Evolutionary conservation across 2,888 invertebrate genomes (phyloP).

Genomic region (Xanthorhoe spadicearia): DNA sequence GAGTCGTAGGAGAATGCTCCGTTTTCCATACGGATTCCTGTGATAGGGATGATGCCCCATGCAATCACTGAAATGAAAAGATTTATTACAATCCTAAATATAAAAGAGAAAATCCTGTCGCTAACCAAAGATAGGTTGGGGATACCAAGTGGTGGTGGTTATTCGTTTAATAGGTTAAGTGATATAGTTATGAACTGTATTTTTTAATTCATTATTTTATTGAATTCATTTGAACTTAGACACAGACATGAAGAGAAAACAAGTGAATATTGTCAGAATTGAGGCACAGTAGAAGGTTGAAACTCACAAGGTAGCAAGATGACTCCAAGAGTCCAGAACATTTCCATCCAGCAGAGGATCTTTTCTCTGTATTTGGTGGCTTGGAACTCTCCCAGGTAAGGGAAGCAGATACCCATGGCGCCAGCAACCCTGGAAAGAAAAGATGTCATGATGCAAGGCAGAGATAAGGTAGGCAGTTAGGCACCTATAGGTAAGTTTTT

Average conservation of each 20-base stretch:
- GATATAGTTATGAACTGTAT: too few species aligned
- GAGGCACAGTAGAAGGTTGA: neutral
- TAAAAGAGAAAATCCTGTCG: neutral
- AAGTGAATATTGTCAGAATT: too few species aligned
- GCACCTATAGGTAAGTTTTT: neutral
- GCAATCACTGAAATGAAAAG: conserved; percentile 86
- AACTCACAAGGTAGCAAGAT: conserved; percentile 89
- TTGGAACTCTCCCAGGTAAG: conserved; percentile 93
- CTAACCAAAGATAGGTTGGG: neutral
- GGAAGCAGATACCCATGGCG: conserved; percentile 93
- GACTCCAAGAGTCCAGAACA: conserved; percentile 93
- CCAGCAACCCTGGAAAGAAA: conserved; percentile 88
- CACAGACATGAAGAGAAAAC: too few species aligned
- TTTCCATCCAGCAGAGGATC: conserved; percentile 93
- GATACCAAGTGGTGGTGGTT: too few species aligned
- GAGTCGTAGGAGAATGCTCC: conserved; percentile 88
- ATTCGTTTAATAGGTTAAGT: too few species aligned
- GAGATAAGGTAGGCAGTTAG: too few species aligned
- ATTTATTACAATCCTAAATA: neutral
- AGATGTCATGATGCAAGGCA: too few species aligned
- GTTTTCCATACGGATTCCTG: conserved; percentile 84
- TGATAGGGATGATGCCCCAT: conserved; percentile 90
- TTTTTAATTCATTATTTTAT: too few species aligned
- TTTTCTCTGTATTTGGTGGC: conserved; percentile 91
- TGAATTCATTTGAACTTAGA: too few species aligned